Evolutionary conservation across 2,888 invertebrate species (phyloP).

Genomic region (Sicus ferrugineus): DNA sequence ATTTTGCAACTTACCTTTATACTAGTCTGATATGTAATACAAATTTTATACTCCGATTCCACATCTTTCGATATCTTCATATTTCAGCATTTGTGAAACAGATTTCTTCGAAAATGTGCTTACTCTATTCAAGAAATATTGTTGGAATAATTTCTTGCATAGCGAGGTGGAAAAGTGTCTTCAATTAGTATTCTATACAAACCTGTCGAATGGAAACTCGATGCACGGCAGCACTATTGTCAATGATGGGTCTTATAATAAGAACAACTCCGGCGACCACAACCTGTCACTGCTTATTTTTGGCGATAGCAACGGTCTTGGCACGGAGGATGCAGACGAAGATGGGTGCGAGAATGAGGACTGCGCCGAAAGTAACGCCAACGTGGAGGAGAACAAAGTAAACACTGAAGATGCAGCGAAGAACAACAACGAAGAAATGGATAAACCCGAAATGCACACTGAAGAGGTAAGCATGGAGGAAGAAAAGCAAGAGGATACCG

Average conservation of each 20-base stretch:
- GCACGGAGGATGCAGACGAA: slow-evolving; percentile 32
- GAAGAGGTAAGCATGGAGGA: slow-evolving; percentile 23
- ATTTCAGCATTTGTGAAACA: slow-evolving; percentile 61
- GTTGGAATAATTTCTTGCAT: slow-evolving; percentile 96
- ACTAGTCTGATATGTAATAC: too few relatives aligned
- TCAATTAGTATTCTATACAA: slow-evolving; percentile 71
- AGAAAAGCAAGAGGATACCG: not conserved
- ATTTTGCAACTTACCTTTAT: too few relatives aligned
- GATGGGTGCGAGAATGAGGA: slow-evolving; percentile 11
- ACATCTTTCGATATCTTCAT: not conserved
- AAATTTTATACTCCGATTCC: too few relatives aligned
- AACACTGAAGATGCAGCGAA: slow-evolving; percentile 5
- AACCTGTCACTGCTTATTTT: slow-evolving; percentile 36
- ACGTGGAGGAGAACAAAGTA: not conserved
- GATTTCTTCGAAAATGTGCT: slow-evolving; percentile 73
- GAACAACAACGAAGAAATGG: slow-evolving; percentile 8
- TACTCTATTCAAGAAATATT: slow-evolving; percentile 88
- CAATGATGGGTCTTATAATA: slow-evolving; percentile 48
- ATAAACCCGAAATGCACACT: not conserved
- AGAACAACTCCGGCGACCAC: slow-evolving; percentile 41
- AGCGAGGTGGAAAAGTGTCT: slow-evolving; percentile 85
- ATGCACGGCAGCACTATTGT: slow-evolving; percentile 47
- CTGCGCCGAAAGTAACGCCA: slow-evolving; percentile 18
- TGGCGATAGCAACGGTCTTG: slow-evolving; percentile 32
- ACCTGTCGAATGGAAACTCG: slow-evolving; percentile 55